These are phyloP conservation scores for Rhadinocentrus ornatus DNA, from an alignment of 2,797 vertebrate species.

Conservation along the genomic window DNA sequence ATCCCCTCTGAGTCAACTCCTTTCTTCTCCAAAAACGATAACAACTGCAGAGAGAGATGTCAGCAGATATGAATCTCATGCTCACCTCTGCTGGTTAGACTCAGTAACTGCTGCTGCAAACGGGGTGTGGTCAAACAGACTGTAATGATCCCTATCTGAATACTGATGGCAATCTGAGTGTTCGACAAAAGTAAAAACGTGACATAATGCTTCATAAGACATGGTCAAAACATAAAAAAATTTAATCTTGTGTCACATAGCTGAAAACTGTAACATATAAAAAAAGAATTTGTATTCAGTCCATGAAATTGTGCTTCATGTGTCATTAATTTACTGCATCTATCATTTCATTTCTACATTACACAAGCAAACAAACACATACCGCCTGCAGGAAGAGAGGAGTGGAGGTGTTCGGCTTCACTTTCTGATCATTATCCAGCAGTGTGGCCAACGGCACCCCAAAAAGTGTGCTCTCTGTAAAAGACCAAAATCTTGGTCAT, in stretches of 20 bases:
- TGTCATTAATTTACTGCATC: neutral
- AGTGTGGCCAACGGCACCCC: conserved; percentile 87
- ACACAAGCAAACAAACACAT: conserved; percentile 46
- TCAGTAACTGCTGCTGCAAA: conserved; percentile 61
- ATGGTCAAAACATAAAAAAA: neutral
- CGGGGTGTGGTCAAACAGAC: conserved; percentile 66
- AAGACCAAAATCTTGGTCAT: conserved; percentile 16
- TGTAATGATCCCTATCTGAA: conserved; percentile 8
- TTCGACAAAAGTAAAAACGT: neutral
- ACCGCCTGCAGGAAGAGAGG: conserved; percentile 89
- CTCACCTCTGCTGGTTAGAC: conserved; percentile 73
- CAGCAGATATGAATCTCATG: conserved; percentile 58
- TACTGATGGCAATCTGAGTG: neutral
- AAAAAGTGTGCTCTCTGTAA: conserved; percentile 87
- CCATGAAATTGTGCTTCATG: neutral
- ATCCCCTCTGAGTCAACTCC: conserved; percentile 91
- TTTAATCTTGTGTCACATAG: neutral
- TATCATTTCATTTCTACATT: neutral
- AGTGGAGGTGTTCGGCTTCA: conserved; percentile 80
- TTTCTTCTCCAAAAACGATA: conserved; percentile 91
- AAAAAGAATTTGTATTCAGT: neutral
- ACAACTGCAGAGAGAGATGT: conserved; percentile 80
- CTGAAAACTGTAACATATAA: neutral
- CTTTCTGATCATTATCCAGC: conserved; percentile 89
- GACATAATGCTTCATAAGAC: neutral